phyloP scores from a whole-genome alignment of 2,113 vertebrate genomes.

The Nesoenas mayeri region DNA sequence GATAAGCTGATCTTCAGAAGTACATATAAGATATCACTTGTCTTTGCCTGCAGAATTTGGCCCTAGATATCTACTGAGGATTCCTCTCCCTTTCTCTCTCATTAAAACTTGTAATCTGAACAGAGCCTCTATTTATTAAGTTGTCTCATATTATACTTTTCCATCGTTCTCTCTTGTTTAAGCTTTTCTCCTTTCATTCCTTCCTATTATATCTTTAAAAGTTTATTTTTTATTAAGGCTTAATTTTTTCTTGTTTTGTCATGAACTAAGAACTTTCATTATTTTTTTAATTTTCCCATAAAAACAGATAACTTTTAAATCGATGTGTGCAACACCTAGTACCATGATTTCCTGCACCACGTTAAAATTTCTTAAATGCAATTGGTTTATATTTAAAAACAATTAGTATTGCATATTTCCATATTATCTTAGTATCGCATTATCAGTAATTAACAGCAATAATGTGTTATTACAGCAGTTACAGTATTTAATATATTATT shows the following conservation, averaged over 20 bases:
- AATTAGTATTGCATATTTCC: not conserved
- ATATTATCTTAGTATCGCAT: not conserved
- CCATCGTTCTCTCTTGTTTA: not conserved
- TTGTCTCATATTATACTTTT: not conserved
- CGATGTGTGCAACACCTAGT: not conserved
- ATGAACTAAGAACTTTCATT: not conserved
- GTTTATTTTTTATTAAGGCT: not conserved
- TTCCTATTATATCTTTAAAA: not conserved
- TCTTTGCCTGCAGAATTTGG: not conserved
- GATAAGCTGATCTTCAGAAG: not conserved
- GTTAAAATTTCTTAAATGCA: not conserved
- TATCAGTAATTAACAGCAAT: not conserved
- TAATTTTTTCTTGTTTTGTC: not conserved
- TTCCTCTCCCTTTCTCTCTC: not conserved
- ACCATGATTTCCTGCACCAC: not conserved
- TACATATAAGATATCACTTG: not conserved
- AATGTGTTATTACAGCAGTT: not conserved
- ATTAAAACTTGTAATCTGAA: not conserved
- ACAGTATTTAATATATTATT: not conserved
- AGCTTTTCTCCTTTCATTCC: not conserved
- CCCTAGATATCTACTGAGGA: not conserved
- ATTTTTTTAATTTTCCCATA: not conserved
- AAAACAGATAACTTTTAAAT: not conserved
- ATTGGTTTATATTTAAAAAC: not conserved
- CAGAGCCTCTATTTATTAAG: not conserved